Base-by-base conservation (phyloP, 2,797 vertebrate genomes). In the Prunella strophiata region DNA sequence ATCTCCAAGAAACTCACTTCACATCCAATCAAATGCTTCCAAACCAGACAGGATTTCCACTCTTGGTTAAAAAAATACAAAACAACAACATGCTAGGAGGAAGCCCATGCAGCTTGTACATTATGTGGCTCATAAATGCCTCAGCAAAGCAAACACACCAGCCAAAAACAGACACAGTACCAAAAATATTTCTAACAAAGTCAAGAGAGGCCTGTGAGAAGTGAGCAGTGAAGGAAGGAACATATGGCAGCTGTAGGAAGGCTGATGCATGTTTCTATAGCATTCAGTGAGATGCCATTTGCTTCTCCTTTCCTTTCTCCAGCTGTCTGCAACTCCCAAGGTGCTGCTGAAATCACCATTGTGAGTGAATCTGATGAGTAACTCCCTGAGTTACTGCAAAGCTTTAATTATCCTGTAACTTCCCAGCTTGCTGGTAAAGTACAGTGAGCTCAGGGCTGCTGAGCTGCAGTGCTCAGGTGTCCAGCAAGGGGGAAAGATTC, bases 161-260 rank as follows among this genome's bases (percentile, higher is more conserved):
- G 47, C 30, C 30, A 58, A 67, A 87, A 79, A 77, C 52, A 91
- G 63, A 32, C 25, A 11, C 30, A 15, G 19, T 32, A 50, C 57
- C 81, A 88, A 50, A 91, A 77, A 61, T 76, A 54, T 23, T 57
- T 25, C 65, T 52, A 34, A 52, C 55, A 51, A 82, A 67, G 71
- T 40, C 85, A 68, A 51, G 75, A 79, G n/a, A 13, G 38, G n/a
- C 25, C 71, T 74, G 20, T 34, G 30, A 85, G 91, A 92, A 94
- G 65, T 26, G 75, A 96, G 84, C 92, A 96, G 81, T 0, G 0
- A 54, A 71, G 88, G 67, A 89, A 68, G 72, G 47, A 88, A n/a
- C 84, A 58, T 79, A 94, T 57, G 91, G 89, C 47, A 95, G 72
- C 72, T 87, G 71, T 85, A 93, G 52, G 77, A 96, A 80, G 75